phyloP scores from a whole-genome alignment of 2,888 invertebrate genomes.

The Clitarchus hookeri region DNA sequence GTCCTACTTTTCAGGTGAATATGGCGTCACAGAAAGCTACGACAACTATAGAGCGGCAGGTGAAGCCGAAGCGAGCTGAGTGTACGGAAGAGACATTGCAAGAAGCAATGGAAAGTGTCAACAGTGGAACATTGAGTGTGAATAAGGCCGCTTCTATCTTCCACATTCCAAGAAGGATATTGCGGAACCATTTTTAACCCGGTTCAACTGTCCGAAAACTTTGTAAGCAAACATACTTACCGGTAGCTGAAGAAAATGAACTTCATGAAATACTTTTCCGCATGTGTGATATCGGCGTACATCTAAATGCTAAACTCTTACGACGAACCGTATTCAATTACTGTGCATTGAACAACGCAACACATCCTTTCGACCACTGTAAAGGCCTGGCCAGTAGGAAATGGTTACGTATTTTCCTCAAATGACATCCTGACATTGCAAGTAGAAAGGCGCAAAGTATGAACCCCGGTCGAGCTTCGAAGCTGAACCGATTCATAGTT shows the following conservation, averaged over 20 bases:
- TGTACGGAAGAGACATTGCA: neutral
- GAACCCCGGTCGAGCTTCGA: neutral
- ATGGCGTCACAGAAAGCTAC: neutral
- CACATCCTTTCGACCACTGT: neutral
- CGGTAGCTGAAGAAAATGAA: neutral
- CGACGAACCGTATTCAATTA: neutral
- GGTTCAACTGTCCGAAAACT: neutral
- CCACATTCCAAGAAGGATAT: neutral
- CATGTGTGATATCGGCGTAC: neutral
- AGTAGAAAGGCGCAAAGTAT: neutral
- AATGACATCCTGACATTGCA: neutral
- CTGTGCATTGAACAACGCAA: no score
- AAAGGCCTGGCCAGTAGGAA: neutral
- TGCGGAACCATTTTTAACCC: neutral
- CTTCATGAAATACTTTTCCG: neutral
- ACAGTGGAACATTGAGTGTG: neutral
- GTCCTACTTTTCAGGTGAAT: neutral
- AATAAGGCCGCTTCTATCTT: neutral
- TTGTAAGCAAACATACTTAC: neutral
- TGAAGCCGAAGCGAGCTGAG: neutral
- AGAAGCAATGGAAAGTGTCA: neutral
- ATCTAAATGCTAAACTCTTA: neutral
- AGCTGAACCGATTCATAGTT: neutral
- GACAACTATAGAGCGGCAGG: neutral
- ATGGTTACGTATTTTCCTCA: neutral